Percentiles rank a stretch among this genome's conserved stretches.
phyloP scores from a whole-genome alignment of 2,888 invertebrate species.

The Cheilosia vernalis region DNA sequence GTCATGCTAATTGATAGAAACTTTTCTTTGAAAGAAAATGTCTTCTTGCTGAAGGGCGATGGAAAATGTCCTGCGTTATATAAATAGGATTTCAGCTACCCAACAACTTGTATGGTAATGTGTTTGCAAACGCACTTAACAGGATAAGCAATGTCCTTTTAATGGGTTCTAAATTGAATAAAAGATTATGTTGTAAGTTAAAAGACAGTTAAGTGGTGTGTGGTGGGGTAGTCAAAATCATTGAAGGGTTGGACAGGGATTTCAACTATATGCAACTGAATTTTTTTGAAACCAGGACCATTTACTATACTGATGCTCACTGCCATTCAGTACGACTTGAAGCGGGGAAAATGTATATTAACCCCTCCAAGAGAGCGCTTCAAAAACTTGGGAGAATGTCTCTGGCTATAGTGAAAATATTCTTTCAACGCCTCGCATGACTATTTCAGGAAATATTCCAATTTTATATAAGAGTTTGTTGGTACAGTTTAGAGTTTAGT shows the following conservation, averaged over 20 bases:
- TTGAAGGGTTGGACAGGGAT: neutral
- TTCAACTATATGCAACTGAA: neutral
- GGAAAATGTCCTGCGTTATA: slow-evolving; percentile 1
- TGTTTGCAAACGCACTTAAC: slow-evolving; percentile 83
- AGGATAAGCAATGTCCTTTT: slow-evolving; percentile 84
- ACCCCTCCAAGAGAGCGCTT: too few species aligned
- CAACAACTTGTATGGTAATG: slow-evolving; percentile 82
- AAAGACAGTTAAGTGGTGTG: neutral
- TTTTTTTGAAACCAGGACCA: neutral
- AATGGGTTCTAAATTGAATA: slow-evolving; percentile 84
- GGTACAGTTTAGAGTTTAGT: too few species aligned
- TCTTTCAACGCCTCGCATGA: too few species aligned
- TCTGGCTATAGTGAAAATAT: too few species aligned
- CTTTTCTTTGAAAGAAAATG: slow-evolving; percentile 35
- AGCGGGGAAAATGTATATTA: too few species aligned
- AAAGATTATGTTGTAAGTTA: slow-evolving; percentile 83
- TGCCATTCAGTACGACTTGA: too few species aligned
- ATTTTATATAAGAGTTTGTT: too few species aligned
- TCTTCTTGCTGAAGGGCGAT: neutral
- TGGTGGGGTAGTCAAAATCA: neutral
- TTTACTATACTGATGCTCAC: too few species aligned
- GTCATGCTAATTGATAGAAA: slow-evolving; percentile 55
- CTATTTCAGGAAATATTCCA: too few species aligned
- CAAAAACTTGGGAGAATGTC: too few species aligned
- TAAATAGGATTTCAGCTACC: slow-evolving; percentile 35